These are phyloP conservation scores for Phycodurus eques DNA, from an alignment of 2,113 vertebrate species.

Conservation along the genomic window DNA sequence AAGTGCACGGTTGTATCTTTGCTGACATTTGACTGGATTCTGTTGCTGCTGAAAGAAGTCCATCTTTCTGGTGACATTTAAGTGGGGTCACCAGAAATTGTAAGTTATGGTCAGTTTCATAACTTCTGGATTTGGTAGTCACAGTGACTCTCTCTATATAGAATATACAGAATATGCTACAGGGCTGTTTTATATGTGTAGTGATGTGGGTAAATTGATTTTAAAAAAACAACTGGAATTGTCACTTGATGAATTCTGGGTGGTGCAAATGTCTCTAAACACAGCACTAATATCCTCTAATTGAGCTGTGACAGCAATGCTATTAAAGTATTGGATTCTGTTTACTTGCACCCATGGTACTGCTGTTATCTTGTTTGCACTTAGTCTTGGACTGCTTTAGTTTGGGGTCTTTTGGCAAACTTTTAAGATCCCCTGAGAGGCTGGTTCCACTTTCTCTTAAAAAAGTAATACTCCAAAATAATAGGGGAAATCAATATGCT, in stretches of 20 bases:
- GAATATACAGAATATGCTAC: not conserved
- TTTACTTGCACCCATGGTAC: constrained; percentile 27
- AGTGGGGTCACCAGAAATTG: constrained; percentile 47
- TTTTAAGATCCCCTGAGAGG: constrained; percentile 40
- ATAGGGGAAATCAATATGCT: constrained; percentile 32
- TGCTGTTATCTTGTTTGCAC: constrained; percentile 42
- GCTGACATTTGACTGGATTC: constrained; percentile 60
- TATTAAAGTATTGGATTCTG: constrained; percentile 18
- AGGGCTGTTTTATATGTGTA: not conserved
- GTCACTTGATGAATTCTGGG: constrained; percentile 12
- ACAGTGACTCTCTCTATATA: constrained; percentile 25
- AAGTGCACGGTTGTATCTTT: constrained; percentile 21
- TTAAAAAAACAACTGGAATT: not conserved
- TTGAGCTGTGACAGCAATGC: constrained; percentile 14
- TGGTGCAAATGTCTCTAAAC: constrained; percentile 9
- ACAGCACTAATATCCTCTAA: constrained; percentile 23
- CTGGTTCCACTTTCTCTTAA: constrained; percentile 29
- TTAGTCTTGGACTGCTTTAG: constrained; percentile 37
- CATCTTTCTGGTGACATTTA: constrained; percentile 57
- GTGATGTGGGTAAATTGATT: constrained; percentile 6
- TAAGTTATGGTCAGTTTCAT: constrained; percentile 54
- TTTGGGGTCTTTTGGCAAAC: constrained; percentile 48
- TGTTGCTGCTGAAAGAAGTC: constrained; percentile 37
- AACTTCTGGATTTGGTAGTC: constrained; percentile 24
- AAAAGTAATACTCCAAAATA: constrained; percentile 40